Evolutionary conservation across 1,140 invertebrate species (phyloP).

Genomic region (Brachionus rotundiformis): DNA sequence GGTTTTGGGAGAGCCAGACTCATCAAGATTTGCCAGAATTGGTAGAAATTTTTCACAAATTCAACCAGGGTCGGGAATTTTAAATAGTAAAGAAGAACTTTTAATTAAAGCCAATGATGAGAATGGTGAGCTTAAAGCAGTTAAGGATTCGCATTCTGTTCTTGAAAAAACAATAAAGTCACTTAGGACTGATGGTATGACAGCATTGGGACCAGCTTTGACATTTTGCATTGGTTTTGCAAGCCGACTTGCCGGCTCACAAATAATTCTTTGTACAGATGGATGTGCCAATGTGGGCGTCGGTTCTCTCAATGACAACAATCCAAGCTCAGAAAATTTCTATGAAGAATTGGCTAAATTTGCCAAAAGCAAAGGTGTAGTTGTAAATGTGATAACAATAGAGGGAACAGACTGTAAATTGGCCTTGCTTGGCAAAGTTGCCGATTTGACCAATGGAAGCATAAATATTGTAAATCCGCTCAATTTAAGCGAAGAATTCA

Average conservation of each 20-base stretch:
- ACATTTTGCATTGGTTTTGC: conserved; percentile 58
- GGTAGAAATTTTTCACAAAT: neutral
- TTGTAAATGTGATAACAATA: conserved; percentile 62
- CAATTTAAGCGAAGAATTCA: conserved; percentile 45
- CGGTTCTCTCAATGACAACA: conserved; percentile 55
- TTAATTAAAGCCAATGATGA: conserved; percentile 54
- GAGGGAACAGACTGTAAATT: conserved; percentile 61
- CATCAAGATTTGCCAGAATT: no score
- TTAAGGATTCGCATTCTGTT: conserved; percentile 54
- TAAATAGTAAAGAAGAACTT: conserved; percentile 54
- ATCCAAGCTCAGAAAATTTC: conserved; percentile 55
- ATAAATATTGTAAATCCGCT: conserved; percentile 55
- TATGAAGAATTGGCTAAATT: conserved; percentile 57
- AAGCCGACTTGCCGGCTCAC: conserved; percentile 58
- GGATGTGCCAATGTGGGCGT: conserved; percentile 61
- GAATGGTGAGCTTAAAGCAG: conserved; percentile 54
- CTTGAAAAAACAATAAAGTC: conserved; percentile 54
- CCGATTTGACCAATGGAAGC: conserved; percentile 60
- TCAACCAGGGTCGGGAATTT: neutral
- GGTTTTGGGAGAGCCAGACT: neutral
- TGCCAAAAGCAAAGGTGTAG: conserved; percentile 58
- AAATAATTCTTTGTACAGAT: conserved; percentile 62
- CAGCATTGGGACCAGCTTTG: conserved; percentile 60
- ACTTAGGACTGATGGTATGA: conserved; percentile 56
- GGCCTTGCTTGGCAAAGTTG: conserved; percentile 60